Percentiles rank a stretch among this genome's conserved stretches.
Conservation (phyloP, 2,113 vertebrate species). For the Meriones unguiculatus region DNA sequence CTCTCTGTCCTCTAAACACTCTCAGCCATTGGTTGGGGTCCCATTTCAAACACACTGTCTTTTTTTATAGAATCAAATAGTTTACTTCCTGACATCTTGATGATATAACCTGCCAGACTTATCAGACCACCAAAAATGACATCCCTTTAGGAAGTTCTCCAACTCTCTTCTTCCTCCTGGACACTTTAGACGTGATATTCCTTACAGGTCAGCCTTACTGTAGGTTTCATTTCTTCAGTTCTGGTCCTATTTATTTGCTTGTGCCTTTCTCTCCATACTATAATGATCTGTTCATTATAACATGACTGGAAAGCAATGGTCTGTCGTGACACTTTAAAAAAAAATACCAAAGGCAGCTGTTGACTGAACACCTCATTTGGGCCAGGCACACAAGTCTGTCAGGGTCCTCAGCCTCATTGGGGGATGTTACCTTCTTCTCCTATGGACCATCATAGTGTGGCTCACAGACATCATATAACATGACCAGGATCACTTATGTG, state of each 20-base stretch:
- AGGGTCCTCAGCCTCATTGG: neutral
- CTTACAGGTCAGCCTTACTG: neutral
- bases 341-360: neutral
- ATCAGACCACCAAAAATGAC: neutral
- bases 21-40: neutral
- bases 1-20: neutral
- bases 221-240: neutral
- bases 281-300: neutral
- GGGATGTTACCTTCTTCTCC: neutral
- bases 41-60: neutral
- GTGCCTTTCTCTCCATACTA: neutral
- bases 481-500: neutral
- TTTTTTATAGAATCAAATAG: conserved; percentile 32
- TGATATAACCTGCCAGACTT: neutral
- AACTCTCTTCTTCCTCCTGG: neutral
- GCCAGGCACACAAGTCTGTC: neutral
- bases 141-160: neutral
- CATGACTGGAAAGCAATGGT: neutral
- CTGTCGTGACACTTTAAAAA: neutral
- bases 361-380: neutral
- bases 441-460: neutral
- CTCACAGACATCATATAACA: neutral
- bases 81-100: neutral
- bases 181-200: neutral
- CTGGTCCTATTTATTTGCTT: neutral